Evolutionary conservation across 2,888 invertebrate species (phyloP), one percentile per base, ranked within the genome.

Genomic region (Cabera pusaria): DNA sequence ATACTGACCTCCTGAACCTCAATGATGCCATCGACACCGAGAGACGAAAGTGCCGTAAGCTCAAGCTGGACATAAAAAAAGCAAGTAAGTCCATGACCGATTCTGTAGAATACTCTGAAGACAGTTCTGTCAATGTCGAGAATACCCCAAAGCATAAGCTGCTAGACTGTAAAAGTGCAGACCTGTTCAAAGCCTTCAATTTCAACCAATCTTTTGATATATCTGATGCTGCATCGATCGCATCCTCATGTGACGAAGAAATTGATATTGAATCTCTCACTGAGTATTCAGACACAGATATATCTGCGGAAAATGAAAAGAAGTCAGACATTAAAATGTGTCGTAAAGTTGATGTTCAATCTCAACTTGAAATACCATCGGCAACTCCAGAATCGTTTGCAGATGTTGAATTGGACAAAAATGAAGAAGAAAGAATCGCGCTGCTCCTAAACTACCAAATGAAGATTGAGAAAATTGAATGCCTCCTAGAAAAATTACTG

Each of bases 121-220:
- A 58, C 18, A 52, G 54, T 11, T 45, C 59, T 0, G 40, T 57
- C 0, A 64, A 73, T 22, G 39, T 71, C 1, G 88, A 88, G 43
- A 88, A 88, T 29, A 88, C 88, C 1, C 88, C 88, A 0, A 85
- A 78, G 58, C 82, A 85, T 31, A 67, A 81, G 2, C 53, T 73
- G 0, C 40, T 88, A 1, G 74, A 83, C 14, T 70, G 70, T 19
- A 67, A 66, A 28, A 73, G 67, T 3, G 72, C 76, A 0, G 80
- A 86, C n/a, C 28, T 71, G 1, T 83, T 84, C 33, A 76, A 68
- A 43, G 62, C 66, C 0, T 72, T 88, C 9, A 74, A 87, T 56
- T 81, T 88, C 12, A 74, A 72, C 32, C 68, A 66, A 27, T 81
- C 87, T 0, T 83, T 83, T 22, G 80, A 86, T 52, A 53, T 78